Percentiles rank a stretch among this genome's conserved stretches.
These are phyloP conservation scores for Phyto melanocephala DNA, from an alignment of 2,888 invertebrate genomes.

Conservation along the genomic window DNA sequence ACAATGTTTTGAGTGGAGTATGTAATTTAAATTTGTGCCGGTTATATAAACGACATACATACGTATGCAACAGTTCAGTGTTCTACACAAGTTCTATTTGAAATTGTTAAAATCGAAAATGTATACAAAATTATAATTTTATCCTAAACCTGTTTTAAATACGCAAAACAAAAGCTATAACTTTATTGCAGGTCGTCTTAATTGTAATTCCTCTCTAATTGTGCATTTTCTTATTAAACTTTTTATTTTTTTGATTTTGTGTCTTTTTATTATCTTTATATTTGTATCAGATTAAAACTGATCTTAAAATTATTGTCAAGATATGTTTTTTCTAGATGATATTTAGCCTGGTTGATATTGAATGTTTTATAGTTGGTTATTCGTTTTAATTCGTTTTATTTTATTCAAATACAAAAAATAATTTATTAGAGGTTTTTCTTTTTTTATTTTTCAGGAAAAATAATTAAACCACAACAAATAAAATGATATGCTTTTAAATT, in stretches of 20 bases:
- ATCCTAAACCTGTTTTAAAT: too few relatives aligned
- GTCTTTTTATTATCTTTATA: slow-evolving; percentile 6
- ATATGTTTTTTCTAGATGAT: slow-evolving; percentile 79
- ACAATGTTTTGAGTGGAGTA: too few relatives aligned
- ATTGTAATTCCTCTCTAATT: slow-evolving; percentile 29
- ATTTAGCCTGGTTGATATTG: slow-evolving; percentile 77
- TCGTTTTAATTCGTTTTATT: slow-evolving; percentile 28
- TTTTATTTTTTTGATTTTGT: background rate
- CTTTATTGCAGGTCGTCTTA: too few relatives aligned
- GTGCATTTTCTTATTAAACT: slow-evolving; percentile 23
- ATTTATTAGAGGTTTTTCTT: slow-evolving; percentile 40
- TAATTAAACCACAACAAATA: background rate
- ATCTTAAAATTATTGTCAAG: slow-evolving; percentile 77
- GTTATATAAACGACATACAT: too few relatives aligned
- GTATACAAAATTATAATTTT: too few relatives aligned
- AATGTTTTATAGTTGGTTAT: slow-evolving; percentile 36
- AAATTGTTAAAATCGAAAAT: too few relatives aligned
- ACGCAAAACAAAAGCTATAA: too few relatives aligned
- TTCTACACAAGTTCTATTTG: too few relatives aligned
- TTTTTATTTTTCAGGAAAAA: background rate
- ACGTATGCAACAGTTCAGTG: too few relatives aligned
- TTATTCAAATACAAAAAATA: slow-evolving; percentile 10
- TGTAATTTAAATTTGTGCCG: too few relatives aligned
- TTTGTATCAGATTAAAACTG: slow-evolving; percentile 52
- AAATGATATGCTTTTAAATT: slow-evolving; percentile 41